phyloP scores from a whole-genome alignment of 2,113 vertebrate species.

The Struthio camelus region DNA sequence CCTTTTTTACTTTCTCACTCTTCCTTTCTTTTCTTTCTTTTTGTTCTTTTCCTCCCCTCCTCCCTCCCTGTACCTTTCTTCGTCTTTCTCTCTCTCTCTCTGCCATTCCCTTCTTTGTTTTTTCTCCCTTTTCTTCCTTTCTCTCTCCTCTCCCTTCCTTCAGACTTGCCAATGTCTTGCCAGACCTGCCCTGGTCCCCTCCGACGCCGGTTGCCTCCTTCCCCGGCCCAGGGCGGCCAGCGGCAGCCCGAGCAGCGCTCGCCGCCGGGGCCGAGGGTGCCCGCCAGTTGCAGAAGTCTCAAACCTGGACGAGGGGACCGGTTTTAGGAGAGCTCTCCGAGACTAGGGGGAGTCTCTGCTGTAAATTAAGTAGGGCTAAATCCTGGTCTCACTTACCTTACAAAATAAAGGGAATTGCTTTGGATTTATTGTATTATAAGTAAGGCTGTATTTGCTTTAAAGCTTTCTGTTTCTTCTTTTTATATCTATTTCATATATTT shows the following conservation, averaged over 20 bases:
- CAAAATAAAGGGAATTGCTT: background rate
- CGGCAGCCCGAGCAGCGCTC: no score
- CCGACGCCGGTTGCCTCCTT: no score
- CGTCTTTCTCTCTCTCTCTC: background rate
- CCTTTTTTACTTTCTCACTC: no score
- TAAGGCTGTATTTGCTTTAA: background rate
- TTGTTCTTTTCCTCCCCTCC: background rate
- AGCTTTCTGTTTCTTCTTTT: background rate
- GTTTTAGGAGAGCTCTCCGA: accelerated
- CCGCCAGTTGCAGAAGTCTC: no score
- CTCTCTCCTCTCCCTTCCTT: background rate
- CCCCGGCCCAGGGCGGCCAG: no score
- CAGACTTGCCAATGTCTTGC: background rate
- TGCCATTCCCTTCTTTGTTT: background rate
- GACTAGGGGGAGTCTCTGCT: background rate
- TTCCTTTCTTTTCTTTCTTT: background rate
- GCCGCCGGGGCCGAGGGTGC: no score
- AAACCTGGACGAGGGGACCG: background rate
- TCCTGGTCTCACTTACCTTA: background rate
- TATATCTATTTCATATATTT: background rate
- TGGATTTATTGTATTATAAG: no score
- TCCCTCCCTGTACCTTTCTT: background rate
- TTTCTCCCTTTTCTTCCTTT: background rate
- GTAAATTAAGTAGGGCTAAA: accelerated
- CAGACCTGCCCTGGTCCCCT: no score